Percentiles rank a stretch among this genome's conserved stretches.
Evolutionary conservation across 2,888 invertebrate genomes (phyloP).

Genomic region (Ctenicera cuprea): DNA sequence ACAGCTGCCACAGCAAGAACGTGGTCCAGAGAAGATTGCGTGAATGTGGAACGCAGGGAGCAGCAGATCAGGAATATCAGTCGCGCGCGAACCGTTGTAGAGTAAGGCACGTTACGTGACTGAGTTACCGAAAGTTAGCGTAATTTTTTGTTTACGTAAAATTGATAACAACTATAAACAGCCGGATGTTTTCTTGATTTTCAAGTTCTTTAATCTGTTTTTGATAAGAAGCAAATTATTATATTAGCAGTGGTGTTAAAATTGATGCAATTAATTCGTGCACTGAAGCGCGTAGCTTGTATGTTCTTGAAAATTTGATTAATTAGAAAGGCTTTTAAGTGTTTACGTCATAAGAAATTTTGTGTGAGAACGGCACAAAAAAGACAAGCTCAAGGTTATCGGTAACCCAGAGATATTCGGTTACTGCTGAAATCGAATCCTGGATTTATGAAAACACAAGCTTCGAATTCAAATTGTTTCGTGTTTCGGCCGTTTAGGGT

Average conservation of each 20-base stretch:
- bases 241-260: too few relatives aligned
- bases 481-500: neutral
- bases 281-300: too few relatives aligned
- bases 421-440: neutral
- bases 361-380: too few relatives aligned
- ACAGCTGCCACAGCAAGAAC: conserved; percentile 23
- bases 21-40: conserved; percentile 50
- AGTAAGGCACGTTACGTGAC: neutral
- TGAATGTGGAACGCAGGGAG: conserved; percentile 46
- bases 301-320: neutral
- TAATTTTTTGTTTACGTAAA: conserved; percentile 18
- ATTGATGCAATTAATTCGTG: too few relatives aligned
- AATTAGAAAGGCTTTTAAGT: neutral
- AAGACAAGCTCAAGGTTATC: too few relatives aligned
- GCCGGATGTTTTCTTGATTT: neutral
- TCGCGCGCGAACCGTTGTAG: conserved; percentile 36
- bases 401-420: neutral
- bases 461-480: conserved; percentile 3
- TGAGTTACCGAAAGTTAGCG: neutral
- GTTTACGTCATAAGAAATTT: neutral
- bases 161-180: neutral
- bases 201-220: neutral
- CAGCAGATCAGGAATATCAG: conserved; percentile 41
- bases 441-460: conserved; percentile 20
- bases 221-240: neutral